Evolutionary conservation across 2,888 invertebrate genomes (phyloP).

Genomic region (Holacanthella duospinosa): DNA sequence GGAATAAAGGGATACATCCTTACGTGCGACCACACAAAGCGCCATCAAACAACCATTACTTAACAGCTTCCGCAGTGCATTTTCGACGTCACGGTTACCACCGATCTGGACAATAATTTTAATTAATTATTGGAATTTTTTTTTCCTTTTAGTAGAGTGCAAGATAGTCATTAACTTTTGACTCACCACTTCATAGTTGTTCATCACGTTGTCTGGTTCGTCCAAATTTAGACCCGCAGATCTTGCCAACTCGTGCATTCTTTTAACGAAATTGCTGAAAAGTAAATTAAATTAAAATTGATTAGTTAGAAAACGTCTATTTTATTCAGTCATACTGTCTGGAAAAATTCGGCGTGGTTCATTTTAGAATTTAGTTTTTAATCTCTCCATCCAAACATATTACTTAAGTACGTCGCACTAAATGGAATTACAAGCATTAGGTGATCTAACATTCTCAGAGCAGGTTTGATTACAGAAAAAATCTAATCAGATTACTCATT

Average conservation of each 20-base stretch:
- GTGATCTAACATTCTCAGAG: no score
- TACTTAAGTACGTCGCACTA: no score
- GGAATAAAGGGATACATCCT: neutral
- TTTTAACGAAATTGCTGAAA: neutral
- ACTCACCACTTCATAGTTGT: neutral
- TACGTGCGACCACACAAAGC: neutral
- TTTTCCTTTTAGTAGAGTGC: no score
- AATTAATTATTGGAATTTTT: neutral
- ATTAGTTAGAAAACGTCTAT: no score
- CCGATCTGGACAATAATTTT: neutral
- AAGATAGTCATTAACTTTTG: no score
- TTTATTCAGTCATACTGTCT: no score
- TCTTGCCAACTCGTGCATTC: neutral
- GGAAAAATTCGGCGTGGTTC: no score
- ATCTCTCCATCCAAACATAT: no score
- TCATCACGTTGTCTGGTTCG: neutral
- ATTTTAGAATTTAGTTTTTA: no score
- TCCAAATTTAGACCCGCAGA: slow-evolving; percentile 7
- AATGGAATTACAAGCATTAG: no score
- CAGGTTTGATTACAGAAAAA: no score
- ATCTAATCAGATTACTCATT: no score
- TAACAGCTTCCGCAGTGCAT: neutral
- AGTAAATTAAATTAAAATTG: neutral
- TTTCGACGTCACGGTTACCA: neutral
- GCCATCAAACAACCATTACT: neutral